Evolutionary conservation across 2,113 vertebrate species (phyloP).

Genomic region (Leucoraja erinaceus): DNA sequence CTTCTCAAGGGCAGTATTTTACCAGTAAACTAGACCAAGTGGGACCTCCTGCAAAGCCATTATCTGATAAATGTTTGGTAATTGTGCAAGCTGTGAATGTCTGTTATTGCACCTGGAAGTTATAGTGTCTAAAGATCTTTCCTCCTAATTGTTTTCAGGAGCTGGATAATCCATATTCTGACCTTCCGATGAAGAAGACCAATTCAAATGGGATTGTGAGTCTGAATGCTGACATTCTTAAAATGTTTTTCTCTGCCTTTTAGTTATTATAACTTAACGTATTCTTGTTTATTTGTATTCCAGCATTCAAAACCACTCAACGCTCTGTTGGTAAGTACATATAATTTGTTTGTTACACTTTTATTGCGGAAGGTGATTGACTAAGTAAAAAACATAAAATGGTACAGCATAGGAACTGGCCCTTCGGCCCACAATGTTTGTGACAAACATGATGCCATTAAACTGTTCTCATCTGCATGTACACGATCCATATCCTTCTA

Average conservation of each 20-base stretch:
- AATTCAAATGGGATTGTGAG: background rate
- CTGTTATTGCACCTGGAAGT: background rate
- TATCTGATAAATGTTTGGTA: background rate
- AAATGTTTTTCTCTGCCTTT: constrained; percentile 11
- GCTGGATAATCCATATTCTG: constrained; percentile 30
- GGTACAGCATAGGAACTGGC: too few relatives aligned
- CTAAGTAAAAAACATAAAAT: too few relatives aligned
- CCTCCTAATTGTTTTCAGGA: background rate
- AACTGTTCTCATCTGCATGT: too few relatives aligned
- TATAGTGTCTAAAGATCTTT: background rate
- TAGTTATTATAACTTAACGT: background rate
- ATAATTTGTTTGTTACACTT: background rate
- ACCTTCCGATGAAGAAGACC: background rate
- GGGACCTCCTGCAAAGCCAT: too few relatives aligned
- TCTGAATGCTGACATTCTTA: background rate
- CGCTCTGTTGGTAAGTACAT: background rate
- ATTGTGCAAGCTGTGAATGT: background rate
- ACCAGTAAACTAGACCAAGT: too few relatives aligned
- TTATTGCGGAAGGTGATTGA: background rate
- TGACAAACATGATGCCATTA: too few relatives aligned
- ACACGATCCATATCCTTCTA: too few relatives aligned
- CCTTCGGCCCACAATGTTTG: too few relatives aligned
- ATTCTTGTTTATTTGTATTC: background rate
- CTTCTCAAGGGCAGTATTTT: too few relatives aligned
- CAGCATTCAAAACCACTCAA: background rate